Evolutionary conservation across 2,113 vertebrate genomes (phyloP).

Genomic region (Spea multiplicata): DNA sequence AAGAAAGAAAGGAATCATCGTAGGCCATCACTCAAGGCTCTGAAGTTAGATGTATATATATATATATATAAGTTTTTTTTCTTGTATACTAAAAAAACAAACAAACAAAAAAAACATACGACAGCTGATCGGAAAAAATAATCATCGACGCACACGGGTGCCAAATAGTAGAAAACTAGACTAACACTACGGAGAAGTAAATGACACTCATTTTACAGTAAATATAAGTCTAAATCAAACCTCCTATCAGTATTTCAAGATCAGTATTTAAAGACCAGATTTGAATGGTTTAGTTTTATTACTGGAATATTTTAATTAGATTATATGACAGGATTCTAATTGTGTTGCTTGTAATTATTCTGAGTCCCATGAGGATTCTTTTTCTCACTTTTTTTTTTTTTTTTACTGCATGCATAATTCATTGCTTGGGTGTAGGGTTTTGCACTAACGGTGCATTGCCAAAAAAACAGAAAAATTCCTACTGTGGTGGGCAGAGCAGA

Average conservation of each 20-base stretch:
- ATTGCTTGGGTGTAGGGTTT: slow-evolving; percentile 42
- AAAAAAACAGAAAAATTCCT: slow-evolving; percentile 10
- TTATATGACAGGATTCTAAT: slow-evolving; percentile 50
- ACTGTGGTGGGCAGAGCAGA: slow-evolving; percentile 14
- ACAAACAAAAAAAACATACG: no score
- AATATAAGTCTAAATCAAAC: slow-evolving; percentile 23
- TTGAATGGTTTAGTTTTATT: slow-evolving; percentile 47
- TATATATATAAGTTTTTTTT: neutral
- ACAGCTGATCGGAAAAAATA: neutral
- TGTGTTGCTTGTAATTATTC: slow-evolving; percentile 50
- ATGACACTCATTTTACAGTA: neutral
- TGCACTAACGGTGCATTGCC: slow-evolving; percentile 7
- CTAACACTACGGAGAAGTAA: neutral
- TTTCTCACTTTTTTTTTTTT: slow-evolving; percentile 23
- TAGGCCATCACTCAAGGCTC: no score
- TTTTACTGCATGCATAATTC: slow-evolving; percentile 44
- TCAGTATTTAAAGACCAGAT: slow-evolving; percentile 41
- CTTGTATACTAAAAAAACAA: no score
- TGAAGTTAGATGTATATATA: no score
- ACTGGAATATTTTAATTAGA: slow-evolving; percentile 50
- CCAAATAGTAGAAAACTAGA: no score
- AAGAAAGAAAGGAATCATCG: no score
- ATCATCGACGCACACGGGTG: no score
- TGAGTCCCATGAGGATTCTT: slow-evolving; percentile 43
- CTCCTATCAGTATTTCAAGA: slow-evolving; percentile 13